Evolutionary conservation across 2,888 invertebrate species (phyloP), one percentile per base, ranked within the genome.

Genomic region (Callimorpha dominula): DNA sequence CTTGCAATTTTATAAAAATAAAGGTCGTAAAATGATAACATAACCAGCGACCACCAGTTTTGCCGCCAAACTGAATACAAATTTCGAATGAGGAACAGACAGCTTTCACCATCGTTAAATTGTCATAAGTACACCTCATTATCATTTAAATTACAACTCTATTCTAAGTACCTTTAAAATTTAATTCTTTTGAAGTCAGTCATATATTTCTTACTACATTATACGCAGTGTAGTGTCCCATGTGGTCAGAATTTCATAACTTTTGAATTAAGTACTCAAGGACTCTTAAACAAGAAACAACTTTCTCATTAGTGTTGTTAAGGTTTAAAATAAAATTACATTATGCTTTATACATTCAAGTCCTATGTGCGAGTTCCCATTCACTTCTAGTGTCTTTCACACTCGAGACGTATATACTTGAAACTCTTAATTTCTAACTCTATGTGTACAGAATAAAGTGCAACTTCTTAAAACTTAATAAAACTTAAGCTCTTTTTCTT

Each of bases 21-120:
- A 50, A 63, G 73, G 70, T 77, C 60, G 60, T 69, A 78, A 78
- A 73, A 73, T 43, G 66, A 81, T 81, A 81, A 75, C 82, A 65
- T 67, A 72, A 82, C 81, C 79, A 81, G 57, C 76, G 75, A 70
- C 74, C 54, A 75, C 68, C 68, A 78, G 75, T 81, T 92, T 93
- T 93, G 85, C 91, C 94, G 93, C 93, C 92, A 94, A 93, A 94
- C 94, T 94, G 89, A 92, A 82, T 86, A 77, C 79, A 81, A 85
- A 88, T 68, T 72, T 71, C 83, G 71, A 85, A 83, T 72, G 68
- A 79, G 71, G 73, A 78, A 77, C 80, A 70, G 64, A 73, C 46
- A 50, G 76, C 84, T 90, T 91, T 91, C 90, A 88, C 90, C 83
- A 76, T 82, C 84, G 76, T 80, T 78, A 83, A 83, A 88, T 87